Base-by-base conservation (phyloP, 2,113 vertebrate species). In the Stictonetta naevosa region DNA sequence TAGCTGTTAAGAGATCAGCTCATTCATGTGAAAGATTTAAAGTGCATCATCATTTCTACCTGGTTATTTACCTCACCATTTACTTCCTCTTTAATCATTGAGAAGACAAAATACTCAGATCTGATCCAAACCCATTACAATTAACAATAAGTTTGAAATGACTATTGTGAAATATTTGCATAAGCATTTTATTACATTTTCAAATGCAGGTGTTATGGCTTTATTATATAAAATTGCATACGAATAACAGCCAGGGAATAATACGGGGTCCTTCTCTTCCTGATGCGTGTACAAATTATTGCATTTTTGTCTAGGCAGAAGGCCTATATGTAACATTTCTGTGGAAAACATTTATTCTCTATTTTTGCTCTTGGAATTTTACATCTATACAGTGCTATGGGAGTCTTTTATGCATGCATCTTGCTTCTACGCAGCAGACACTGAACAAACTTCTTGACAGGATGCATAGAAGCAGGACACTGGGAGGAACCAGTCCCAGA, bases 1-100 rank as follows among this genome's bases (percentile, higher is more conserved):
- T 97, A 97, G 85, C 91, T 89, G 36, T 92, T 97, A 96, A 91
- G 92, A 94, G 96, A 95, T 97, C 93, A 96, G 15, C 91, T 95
- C 84, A 38, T 92, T 97, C 96, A 79, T 93, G 93, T 93, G 83
- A 92, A 96, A 96, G 88, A 91, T 93, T 96, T 90, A 79, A 95
- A 97, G 78, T 26, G 58, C 81, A 85, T 96, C 82, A n/a, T 97
- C 95, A 95, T 97, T 97, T 90, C 87, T 96, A 92, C 86, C 66
- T 92, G 84, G 52, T 53, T 94, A 93, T 80, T 96, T 97, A 95
- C 92, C 77, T 85, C 79, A 44, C 11, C 0, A 0, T 88, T 93
- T 67, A 22, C 17, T 71, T 86, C 87, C 55, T 88, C 23, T 83
- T 76, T 81, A 84, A 60, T 77, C 48, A 44, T 2, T 20, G 38